phyloP scores from a whole-genome alignment of 2,113 vertebrate species.

The Meriones unguiculatus region DNA sequence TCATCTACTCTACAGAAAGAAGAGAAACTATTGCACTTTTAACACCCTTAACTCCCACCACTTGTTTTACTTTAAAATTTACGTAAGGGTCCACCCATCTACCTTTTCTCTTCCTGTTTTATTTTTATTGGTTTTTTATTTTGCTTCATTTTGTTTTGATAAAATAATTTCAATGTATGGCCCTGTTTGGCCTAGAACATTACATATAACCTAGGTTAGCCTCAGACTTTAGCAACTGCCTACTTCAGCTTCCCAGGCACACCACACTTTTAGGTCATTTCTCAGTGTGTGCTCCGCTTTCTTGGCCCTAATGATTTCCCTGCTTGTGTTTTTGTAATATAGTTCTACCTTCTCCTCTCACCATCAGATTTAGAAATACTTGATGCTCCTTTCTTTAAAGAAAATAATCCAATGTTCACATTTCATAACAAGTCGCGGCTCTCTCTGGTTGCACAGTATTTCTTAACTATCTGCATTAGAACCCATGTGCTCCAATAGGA shows the following conservation, averaged over 20 bases:
- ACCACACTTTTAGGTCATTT: background rate
- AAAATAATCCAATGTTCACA: background rate
- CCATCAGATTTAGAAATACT: slow-evolving; percentile 2
- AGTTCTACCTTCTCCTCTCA: background rate
- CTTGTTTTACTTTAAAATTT: background rate
- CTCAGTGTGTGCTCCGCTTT: background rate
- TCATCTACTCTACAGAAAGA: background rate
- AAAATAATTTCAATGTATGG: background rate
- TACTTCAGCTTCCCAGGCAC: background rate
- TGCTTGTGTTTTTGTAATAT: slow-evolving; percentile 18
- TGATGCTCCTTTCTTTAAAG: background rate
- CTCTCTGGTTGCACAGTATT: background rate
- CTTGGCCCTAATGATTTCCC: background rate
- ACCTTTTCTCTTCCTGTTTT: background rate
- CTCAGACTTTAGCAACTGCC: background rate
- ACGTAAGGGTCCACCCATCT: background rate
- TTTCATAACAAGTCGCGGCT: background rate
- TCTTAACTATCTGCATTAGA: background rate
- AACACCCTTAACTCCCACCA: background rate
- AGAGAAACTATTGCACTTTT: background rate
- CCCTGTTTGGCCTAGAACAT: background rate
- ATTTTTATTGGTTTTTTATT: background rate
- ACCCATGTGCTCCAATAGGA: background rate
- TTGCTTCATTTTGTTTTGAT: background rate
- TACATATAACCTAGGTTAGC: too few relatives aligned